A percentile compares a stretch with the other conserved stretches of the same genome.
Conservation (phyloP, 1,140 invertebrate species). For the Asbolus verrucosus region DNA sequence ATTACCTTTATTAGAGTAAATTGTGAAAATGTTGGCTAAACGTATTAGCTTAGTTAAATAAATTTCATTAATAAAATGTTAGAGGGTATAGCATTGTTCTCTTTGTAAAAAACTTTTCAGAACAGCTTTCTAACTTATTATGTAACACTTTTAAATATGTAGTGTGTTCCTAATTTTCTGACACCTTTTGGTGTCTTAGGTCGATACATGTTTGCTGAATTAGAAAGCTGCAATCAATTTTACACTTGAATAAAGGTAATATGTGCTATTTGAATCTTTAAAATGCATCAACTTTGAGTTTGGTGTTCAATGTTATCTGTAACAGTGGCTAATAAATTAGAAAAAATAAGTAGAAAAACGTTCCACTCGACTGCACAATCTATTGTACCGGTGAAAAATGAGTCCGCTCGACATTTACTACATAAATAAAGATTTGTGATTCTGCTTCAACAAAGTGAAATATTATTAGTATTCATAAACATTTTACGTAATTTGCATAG, state of each 20-base stretch:
- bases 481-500: constrained; percentile 12
- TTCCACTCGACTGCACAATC: constrained; percentile 31
- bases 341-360: constrained; percentile 36
- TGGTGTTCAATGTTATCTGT: constrained; percentile 22
- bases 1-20: too few species aligned
- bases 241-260: not conserved
- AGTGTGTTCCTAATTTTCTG: too few species aligned
- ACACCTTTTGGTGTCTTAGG: not conserved
- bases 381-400: constrained; percentile 34
- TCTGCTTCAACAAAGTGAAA: constrained; percentile 14
- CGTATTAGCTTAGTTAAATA: too few species aligned
- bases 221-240: constrained; percentile 8
- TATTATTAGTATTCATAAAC: not conserved
- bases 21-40: too few species aligned
- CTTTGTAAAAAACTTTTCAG: too few species aligned
- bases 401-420: constrained; percentile 24
- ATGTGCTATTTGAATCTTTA: constrained; percentile 14
- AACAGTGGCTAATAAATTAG: constrained; percentile 33
- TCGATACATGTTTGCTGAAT: not conserved
- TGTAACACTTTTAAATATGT: too few species aligned
- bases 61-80: too few species aligned
- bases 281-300: constrained; percentile 34
- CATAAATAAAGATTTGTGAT: constrained; percentile 39
- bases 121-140: too few species aligned
- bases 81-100: too few species aligned